phyloP scores from a whole-genome alignment of 2,113 vertebrate species.

The Microtus richardsoni region DNA sequence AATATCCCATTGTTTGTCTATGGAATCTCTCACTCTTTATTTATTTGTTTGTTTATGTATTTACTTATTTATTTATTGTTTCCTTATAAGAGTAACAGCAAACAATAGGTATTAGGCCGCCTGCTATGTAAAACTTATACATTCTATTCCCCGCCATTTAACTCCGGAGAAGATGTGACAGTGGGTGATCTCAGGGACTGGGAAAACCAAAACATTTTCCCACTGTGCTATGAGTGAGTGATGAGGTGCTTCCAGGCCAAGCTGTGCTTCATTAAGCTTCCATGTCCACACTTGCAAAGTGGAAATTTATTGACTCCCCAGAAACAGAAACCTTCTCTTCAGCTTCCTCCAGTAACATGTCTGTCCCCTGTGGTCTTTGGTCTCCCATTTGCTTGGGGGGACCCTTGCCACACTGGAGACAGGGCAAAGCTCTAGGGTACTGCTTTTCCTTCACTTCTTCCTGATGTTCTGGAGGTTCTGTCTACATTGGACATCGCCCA shows the following conservation, averaged over 20 bases:
- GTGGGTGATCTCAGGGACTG: neutral
- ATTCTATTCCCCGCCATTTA: neutral
- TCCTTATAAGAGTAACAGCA: neutral
- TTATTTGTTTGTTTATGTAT: too few relatives aligned
- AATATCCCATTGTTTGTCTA: neutral
- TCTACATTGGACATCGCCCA: neutral
- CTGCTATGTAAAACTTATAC: neutral
- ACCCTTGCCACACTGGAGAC: too few relatives aligned
- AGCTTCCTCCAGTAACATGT: neutral
- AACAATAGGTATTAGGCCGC: neutral
- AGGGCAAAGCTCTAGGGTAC: rapidly evolving
- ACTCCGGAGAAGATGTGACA: neutral
- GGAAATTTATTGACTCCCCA: neutral
- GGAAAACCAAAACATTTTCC: neutral
- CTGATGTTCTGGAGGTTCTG: neutral
- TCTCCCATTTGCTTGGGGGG: neutral
- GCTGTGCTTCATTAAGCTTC: neutral
- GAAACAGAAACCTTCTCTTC: neutral
- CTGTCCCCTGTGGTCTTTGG: rapidly evolving
- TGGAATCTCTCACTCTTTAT: neutral
- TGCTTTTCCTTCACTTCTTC: neutral
- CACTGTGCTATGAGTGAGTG: neutral
- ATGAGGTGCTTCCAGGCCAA: neutral
- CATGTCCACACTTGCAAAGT: neutral
- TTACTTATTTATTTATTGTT: neutral